Evolutionary conservation across 2,797 vertebrate species (phyloP).

Genomic region (Monodelphis domestica): DNA sequence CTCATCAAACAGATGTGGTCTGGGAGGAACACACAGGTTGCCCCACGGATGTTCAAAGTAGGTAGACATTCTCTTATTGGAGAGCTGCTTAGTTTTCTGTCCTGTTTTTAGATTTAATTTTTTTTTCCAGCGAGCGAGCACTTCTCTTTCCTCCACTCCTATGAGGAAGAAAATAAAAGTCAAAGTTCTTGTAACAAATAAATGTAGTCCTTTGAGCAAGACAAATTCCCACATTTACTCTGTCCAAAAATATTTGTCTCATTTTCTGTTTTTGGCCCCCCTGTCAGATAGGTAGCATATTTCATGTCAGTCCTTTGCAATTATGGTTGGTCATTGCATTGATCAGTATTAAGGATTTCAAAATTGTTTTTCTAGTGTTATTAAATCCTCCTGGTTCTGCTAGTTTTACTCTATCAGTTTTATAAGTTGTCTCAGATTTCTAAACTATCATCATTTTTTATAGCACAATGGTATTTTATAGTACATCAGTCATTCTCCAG

Average conservation of each 20-base stretch:
- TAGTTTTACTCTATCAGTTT: background rate
- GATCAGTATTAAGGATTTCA: background rate
- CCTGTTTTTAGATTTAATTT: slow-evolving; percentile 26
- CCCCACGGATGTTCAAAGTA: slow-evolving; percentile 96
- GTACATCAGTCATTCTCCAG: background rate
- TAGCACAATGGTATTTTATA: background rate
- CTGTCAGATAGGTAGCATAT: background rate
- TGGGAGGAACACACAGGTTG: slow-evolving; percentile 93
- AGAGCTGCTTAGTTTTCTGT: background rate
- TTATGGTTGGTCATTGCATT: background rate
- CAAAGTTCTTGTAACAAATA: background rate
- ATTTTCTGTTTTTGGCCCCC: background rate
- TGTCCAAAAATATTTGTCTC: background rate
- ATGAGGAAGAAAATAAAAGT: background rate
- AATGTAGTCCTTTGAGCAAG: background rate
- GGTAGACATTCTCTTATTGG: slow-evolving; percentile 49
- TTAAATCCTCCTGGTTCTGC: background rate
- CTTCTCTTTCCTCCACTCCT: background rate
- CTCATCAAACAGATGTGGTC: slow-evolving; percentile 98
- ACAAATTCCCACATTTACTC: background rate
- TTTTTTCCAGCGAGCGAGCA: background rate
- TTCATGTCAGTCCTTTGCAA: background rate
- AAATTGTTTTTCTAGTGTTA: background rate
- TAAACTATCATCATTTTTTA: background rate
- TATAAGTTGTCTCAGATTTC: background rate